Evolutionary conservation across 2,888 invertebrate genomes (phyloP).

Genomic region (Punctoribates punctum): DNA sequence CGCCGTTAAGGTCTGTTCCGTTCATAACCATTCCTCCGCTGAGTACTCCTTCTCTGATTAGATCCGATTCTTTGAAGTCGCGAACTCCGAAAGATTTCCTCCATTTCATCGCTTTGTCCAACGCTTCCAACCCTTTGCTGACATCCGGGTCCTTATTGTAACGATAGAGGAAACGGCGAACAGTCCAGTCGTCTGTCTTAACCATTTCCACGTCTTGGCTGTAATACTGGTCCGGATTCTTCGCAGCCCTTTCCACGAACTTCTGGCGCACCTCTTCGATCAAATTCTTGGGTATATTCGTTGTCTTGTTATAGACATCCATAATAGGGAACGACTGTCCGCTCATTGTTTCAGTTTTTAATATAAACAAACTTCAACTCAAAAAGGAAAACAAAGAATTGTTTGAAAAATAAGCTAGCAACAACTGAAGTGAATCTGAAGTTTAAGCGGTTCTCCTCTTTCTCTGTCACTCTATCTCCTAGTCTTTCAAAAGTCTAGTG

Average conservation of each 20-base stretch:
- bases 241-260: not conserved
- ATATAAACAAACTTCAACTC: not conserved
- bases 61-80: not conserved
- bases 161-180: not conserved
- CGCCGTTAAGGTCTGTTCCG: not conserved
- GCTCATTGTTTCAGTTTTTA: not conserved
- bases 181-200: constrained; percentile 16
- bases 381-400: no score
- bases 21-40: not conserved
- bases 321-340: not conserved
- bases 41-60: not conserved
- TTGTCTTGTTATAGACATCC: not conserved
- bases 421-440: no score
- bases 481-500: no score
- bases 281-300: not conserved
- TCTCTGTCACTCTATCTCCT: no score
- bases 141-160: not conserved
- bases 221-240: constrained; percentile 2
- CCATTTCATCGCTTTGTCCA: constrained; percentile 20
- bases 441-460: no score
- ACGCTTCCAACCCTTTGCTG: not conserved
- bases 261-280: not conserved
- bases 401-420: no score
- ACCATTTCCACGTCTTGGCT: not conserved
- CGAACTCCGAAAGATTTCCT: not conserved